Conservation (phyloP, 2,113 vertebrate genomes). For the Periophthalmus modestus region DNA sequence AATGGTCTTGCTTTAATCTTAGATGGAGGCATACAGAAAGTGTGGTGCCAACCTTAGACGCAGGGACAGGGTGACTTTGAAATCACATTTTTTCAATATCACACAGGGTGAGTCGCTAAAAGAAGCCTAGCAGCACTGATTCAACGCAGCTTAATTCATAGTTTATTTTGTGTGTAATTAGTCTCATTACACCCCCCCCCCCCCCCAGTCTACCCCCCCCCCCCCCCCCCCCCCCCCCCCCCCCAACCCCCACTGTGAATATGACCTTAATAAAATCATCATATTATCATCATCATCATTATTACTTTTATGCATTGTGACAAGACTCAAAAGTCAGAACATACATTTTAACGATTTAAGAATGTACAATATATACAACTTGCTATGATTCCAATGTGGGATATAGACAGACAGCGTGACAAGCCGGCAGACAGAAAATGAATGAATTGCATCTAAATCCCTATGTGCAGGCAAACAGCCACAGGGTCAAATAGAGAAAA, state of each 20-base stretch:
- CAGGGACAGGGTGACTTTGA: conserved; percentile 79
- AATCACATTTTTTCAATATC: conserved; percentile 45
- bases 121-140: conserved; percentile 41
- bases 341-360: neutral
- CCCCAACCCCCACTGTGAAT: conserved; percentile 29
- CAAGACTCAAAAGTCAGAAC: neutral
- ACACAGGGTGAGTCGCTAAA: conserved; percentile 48
- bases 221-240: conserved; percentile 24
- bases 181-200: conserved; percentile 33
- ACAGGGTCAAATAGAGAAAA: conserved; percentile 48
- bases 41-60: conserved; percentile 50
- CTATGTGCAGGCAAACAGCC: conserved; percentile 16
- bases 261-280: conserved; percentile 47
- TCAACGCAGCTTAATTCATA: conserved; percentile 51
- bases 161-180: conserved; percentile 39
- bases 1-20: conserved; percentile 24
- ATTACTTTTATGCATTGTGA: conserved; percentile 12
- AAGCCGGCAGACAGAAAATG: conserved; percentile 15
- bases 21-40: conserved; percentile 28
- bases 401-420: conserved; percentile 13
- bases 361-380: neutral
- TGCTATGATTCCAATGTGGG: conserved; percentile 6
- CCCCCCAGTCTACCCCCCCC: conserved; percentile 24
- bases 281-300: conserved; percentile 19
- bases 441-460: conserved; percentile 10